phyloP scores from a whole-genome alignment of 2,113 vertebrate species.

The Calidris pygmaea region DNA sequence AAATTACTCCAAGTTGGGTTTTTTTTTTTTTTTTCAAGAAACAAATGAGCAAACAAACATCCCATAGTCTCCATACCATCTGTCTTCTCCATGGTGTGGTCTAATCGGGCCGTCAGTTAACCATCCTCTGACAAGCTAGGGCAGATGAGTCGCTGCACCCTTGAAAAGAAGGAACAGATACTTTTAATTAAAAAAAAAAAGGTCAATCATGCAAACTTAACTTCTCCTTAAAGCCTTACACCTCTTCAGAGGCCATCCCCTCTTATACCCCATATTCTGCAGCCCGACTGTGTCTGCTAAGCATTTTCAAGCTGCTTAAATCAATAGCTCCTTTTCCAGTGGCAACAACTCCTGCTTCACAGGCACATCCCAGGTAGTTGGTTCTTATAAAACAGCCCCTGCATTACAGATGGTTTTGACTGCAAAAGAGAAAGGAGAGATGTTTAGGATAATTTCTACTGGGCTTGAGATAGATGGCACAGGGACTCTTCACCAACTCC shows the following conservation, averaged over 20 bases:
- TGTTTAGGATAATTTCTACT: not conserved
- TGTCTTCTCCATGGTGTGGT: conserved; percentile 86
- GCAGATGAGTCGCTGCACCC: not conserved
- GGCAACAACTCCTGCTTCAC: not conserved
- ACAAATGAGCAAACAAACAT: not conserved
- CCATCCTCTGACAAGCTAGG: conserved; percentile 44
- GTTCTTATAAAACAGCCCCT: not conserved
- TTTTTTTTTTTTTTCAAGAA: not conserved
- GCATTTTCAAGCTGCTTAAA: conserved; percentile 9
- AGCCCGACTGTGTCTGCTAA: not conserved
- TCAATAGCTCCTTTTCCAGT: conserved; percentile 8
- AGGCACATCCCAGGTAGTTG: not conserved
- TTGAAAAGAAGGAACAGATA: not conserved
- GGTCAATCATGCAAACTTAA: not conserved
- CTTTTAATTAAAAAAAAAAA: not conserved
- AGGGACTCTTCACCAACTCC: not conserved
- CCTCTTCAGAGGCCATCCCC: not conserved
- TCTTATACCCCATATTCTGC: not conserved
- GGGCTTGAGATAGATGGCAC: not conserved
- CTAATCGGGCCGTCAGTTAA: conserved; percentile 11
- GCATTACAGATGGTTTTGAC: not conserved
- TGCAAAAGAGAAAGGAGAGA: not conserved
- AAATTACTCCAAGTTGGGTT: not conserved
- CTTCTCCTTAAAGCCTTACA: not conserved
- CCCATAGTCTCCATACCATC: conserved; percentile 77